Conservation (phyloP, 2,888 invertebrate species). For the Aphelenchoides bicaudatus region DNA sequence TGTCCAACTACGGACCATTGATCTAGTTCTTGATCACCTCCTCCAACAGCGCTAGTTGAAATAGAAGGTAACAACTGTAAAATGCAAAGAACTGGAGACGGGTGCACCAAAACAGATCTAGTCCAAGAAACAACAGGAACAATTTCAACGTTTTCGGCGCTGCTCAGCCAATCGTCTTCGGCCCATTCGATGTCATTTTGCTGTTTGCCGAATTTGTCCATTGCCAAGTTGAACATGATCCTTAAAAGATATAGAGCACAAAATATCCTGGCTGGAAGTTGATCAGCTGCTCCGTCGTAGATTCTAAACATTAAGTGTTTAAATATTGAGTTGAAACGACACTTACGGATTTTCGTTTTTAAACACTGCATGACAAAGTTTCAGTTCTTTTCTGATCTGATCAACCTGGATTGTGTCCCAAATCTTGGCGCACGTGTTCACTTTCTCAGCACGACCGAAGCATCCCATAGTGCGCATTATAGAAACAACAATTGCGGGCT, state of each 20-base stretch:
- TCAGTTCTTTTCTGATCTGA: conserved; percentile 3
- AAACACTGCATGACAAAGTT: conserved; percentile 6
- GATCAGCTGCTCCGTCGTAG: conserved; percentile 65
- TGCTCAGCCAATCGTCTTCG: conserved; percentile 35
- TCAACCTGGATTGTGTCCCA: conserved; percentile 36
- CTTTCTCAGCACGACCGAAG: conserved; percentile 62
- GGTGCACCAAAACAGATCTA: conserved; percentile 72
- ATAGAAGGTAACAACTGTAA: conserved; percentile 81
- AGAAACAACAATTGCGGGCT: conserved; percentile 86
- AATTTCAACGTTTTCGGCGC: conserved; percentile 33
- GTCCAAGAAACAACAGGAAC: conserved; percentile 49
- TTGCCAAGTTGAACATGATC: conserved; percentile 85
- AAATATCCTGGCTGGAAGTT: conserved; percentile 74
- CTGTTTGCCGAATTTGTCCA: conserved; percentile 79
- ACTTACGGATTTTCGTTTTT: conserved; percentile 7
- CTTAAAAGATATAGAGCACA: conserved; percentile 81
- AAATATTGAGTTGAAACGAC: too few relatives aligned
- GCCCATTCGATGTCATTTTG: conserved; percentile 34
- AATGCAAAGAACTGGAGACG: conserved; percentile 81
- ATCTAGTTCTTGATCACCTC: conserved; percentile 25
- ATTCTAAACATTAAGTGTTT: too few relatives aligned
- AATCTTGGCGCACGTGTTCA: conserved; percentile 27
- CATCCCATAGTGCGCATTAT: conserved; percentile 87
- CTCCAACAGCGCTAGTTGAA: conserved; percentile 1
- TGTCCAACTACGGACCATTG: conserved; percentile 58